Conservation (phyloP, 2,113 vertebrate species). For the Illadopsis cleaveri region DNA sequence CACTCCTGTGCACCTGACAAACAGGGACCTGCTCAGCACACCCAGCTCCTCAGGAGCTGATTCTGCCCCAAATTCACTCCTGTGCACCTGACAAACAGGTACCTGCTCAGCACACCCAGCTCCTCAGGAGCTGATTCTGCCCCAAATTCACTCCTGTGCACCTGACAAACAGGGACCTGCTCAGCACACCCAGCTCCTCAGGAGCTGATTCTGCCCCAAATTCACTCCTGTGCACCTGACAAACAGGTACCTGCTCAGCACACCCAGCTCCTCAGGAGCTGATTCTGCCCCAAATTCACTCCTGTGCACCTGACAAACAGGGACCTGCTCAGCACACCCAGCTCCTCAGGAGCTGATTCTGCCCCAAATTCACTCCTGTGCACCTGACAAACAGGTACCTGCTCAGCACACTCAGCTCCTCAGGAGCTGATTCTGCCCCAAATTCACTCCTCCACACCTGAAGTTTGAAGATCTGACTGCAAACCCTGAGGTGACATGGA, state of each 20-base stretch:
- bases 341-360: neutral
- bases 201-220: neutral
- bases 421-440: neutral
- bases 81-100: neutral
- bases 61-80: neutral
- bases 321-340: neutral
- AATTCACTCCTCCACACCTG: neutral
- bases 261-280: neutral
- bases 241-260: neutral
- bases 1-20: neutral
- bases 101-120: neutral
- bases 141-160: neutral
- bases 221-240: neutral
- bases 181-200: neutral
- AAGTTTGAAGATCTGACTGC: neutral
- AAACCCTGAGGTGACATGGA: rapidly evolving
- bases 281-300: neutral
- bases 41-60: neutral
- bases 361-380: neutral
- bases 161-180: neutral
- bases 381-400: neutral
- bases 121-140: neutral
- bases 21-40: neutral
- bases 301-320: neutral
- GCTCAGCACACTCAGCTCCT: neutral